Percentiles rank a stretch among this genome's conserved stretches.
Conservation (phyloP, 2,797 vertebrate species). For the Malurus leucopterus region DNA sequence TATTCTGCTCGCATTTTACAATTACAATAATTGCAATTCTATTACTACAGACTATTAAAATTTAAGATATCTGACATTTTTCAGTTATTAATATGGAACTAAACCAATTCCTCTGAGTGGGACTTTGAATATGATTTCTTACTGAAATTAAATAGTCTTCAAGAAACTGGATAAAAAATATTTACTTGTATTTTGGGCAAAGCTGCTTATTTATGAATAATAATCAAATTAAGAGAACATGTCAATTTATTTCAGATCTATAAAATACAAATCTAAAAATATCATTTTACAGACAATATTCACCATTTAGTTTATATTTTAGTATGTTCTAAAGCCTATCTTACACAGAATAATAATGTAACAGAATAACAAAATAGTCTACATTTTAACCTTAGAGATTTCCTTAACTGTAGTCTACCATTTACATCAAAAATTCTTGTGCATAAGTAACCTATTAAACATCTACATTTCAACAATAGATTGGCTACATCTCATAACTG, state of each 20-base stretch:
- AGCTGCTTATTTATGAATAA: neutral
- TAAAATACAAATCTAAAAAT: slow-evolving; percentile 28
- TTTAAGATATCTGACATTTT: neutral
- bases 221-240: neutral
- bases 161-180: neutral
- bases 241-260: slow-evolving; percentile 42
- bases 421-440: neutral
- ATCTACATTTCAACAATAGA: neutral
- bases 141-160: neutral
- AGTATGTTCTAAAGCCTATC: neutral
- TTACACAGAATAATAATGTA: neutral
- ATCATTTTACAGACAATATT: slow-evolving; percentile 11
- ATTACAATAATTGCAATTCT: neutral
- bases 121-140: neutral
- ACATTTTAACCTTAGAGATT: neutral
- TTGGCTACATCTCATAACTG: slow-evolving; percentile 2
- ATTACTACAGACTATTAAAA: neutral
- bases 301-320: neutral
- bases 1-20: neutral
- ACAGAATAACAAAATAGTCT: slow-evolving; percentile 13
- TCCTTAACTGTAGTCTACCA: neutral
- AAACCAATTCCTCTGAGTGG: neutral
- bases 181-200: neutral
- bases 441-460: neutral
- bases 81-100: neutral